Evolutionary conservation across 2,888 invertebrate species (phyloP), one percentile per base, ranked within the genome.

Genomic region (Diloba caeruleocephala): DNA sequence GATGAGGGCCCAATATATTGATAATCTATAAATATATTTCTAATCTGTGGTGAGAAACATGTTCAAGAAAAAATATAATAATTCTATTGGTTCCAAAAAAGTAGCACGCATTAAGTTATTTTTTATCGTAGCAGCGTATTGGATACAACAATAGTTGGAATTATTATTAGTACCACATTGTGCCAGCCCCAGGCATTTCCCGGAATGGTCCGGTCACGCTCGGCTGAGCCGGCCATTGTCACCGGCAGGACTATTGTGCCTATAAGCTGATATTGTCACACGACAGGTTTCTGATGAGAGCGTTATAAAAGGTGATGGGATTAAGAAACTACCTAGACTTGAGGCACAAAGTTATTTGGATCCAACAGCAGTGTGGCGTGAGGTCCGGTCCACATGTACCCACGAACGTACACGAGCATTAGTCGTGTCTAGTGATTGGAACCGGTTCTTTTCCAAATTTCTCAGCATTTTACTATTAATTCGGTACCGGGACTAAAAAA

Each of bases 101-200:
- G 45, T 19, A 25, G 19, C 4, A 10, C 15, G 28, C 39, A 50
- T 63, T 50, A 63, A 19, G 58, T 38, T 34, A 21, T 21, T 21
- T 4, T 3, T 21, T 21, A 43, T 64, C 26, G 45, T 34, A 31
- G 10, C 33, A 2, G 42, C 38, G 58, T 46, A 58, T 52, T 52
- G 36, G 31, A 25, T 28, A 23, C 39, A n/a, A 51, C 28, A 69
- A 71, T 66, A 43, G 51, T 32, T 29, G 48, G 51, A 71, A 69
- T 67, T 55, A 70, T 55, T 63, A 59, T 54, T 66, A 53, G 56
- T 45, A 44, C 7, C 26, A 25, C 34, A 62, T 56, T 62, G 69
- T 66, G 43, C 39, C 45, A 36, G 37, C 43, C 59, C 46, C 46
- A 53, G 58, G 29, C 28, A 39, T 31, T 34, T 48, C 52, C 61